These are phyloP conservation scores for Agrochola litura DNA, from an alignment of 2,888 invertebrate species.

Conservation along the genomic window DNA sequence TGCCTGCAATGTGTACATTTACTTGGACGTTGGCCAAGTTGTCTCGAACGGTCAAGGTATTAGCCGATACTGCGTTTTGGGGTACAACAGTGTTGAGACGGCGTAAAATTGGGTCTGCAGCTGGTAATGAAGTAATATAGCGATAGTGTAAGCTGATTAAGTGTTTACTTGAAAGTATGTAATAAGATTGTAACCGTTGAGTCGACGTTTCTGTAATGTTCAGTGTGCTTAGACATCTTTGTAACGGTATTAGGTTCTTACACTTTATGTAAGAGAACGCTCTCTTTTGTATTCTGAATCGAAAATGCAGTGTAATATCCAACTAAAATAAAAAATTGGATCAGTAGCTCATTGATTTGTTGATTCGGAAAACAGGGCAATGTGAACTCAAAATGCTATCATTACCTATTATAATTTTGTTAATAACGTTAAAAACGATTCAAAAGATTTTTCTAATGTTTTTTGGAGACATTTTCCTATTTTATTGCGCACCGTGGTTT, in stretches of 20 bases:
- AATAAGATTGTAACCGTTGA: slow-evolving; percentile 1
- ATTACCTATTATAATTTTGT: not conserved
- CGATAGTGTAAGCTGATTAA: slow-evolving; percentile 31
- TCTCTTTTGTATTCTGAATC: not conserved
- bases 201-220: not conserved
- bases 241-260: not conserved
- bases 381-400: not conserved
- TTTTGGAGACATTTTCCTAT: not conserved
- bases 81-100: slow-evolving; percentile 48
- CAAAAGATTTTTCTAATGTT: not conserved
- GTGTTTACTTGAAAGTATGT: slow-evolving; percentile 5
- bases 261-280: not conserved
- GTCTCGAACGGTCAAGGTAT: slow-evolving; percentile 65
- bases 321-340: not conserved
- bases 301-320: not conserved
- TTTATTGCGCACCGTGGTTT: too few species aligned
- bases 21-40: slow-evolving; percentile 65
- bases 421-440: not conserved
- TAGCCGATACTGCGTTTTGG: slow-evolving; percentile 60
- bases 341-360: not conserved
- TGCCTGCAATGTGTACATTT: slow-evolving; percentile 66
- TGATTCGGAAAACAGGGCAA: not conserved
- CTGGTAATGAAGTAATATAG: slow-evolving; percentile 41
- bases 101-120: slow-evolving; percentile 50
- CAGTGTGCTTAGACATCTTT: not conserved